Evolutionary conservation across 2,113 vertebrate genomes (phyloP), one percentile per base, ranked within the genome.

Genomic region (Pogona vitticeps): DNA sequence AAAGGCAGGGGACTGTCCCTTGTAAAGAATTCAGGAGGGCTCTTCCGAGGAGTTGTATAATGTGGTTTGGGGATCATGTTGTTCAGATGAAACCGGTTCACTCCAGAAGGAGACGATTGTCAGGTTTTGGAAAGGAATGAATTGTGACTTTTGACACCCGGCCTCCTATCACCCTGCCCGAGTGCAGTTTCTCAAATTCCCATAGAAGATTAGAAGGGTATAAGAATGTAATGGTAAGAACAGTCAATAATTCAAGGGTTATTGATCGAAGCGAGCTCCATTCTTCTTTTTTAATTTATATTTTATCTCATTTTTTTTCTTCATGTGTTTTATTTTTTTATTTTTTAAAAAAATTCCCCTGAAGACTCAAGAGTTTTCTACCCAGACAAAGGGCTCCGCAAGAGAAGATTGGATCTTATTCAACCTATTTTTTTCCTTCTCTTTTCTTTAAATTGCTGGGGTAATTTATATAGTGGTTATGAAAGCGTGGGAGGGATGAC

Each of bases 201-300:
- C 92, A 28, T 90, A 56, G 88, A 76, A 90, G 93, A 88, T 82
- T 91, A 92, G 91, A 80, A 87, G 78, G 78, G 91, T 71, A 86
- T 80, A 88, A 86, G 90, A 63, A 89, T 59, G 90, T 92, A 93
- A 94, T 89, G 95, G 92, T 92, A 81, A 92, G 73, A 93, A 73
- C 86, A 92, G 95, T 94, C 94, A 90, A 93, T 95, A 95, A 95
- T 92, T 93, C 95, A 92, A 90, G 93, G 89, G 88, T 91, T 96
- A 96, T 95, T 92, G 95, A 96, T 92, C 94, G 91, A 92, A 94
- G 91, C 88, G 90, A 92, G 85, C 93, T 89, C 92, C 86, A 91
- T 94, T 94, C 92, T 89, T 87, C 73, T 95, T 94, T 95, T 93
- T 94, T 92, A 93, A 94, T 94, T 95, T 95, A 90, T 95, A 92